Evolutionary conservation across 1,140 invertebrate species (phyloP).

Genomic region (Zelostemma sp.): DNA sequence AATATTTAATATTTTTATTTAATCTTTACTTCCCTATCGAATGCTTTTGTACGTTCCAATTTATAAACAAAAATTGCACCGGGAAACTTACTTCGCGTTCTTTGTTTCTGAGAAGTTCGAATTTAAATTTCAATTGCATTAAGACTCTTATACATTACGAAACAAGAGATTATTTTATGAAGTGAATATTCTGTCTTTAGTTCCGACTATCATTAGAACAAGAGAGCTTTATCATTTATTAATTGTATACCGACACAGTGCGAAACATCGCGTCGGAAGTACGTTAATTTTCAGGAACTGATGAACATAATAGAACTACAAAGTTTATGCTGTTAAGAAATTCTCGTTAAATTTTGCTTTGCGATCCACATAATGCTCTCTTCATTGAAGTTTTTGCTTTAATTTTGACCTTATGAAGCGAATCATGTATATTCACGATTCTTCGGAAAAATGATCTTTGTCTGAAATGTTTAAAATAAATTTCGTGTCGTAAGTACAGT

Average conservation of each 20-base stretch:
- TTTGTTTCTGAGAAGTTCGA: neutral
- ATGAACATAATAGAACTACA: constrained; percentile 28
- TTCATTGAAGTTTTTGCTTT: constrained; percentile 21
- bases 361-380: constrained; percentile 29
- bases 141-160: constrained; percentile 14
- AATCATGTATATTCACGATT: constrained; percentile 19
- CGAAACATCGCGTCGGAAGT: constrained; percentile 32
- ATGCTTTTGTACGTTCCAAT: no score
- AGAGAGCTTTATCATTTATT: constrained; percentile 38
- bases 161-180: constrained; percentile 2
- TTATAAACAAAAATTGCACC: no score
- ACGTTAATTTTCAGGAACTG: constrained; percentile 35
- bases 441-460: no score
- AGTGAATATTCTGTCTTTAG: constrained; percentile 10
- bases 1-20: no score
- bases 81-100: no score
- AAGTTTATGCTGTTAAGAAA: constrained; percentile 41
- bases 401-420: constrained; percentile 16
- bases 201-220: constrained; percentile 27
- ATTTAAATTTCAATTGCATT: constrained; percentile 17
- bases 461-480: neutral
- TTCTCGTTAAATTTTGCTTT: constrained; percentile 41
- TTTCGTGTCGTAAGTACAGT: no score
- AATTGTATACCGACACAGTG: constrained; percentile 27
- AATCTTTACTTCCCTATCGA: no score